A percentile compares a stretch with the other conserved stretches of the same genome.
Conservation (phyloP, 2,113 vertebrate genomes). For the Leuciscus idus region DNA sequence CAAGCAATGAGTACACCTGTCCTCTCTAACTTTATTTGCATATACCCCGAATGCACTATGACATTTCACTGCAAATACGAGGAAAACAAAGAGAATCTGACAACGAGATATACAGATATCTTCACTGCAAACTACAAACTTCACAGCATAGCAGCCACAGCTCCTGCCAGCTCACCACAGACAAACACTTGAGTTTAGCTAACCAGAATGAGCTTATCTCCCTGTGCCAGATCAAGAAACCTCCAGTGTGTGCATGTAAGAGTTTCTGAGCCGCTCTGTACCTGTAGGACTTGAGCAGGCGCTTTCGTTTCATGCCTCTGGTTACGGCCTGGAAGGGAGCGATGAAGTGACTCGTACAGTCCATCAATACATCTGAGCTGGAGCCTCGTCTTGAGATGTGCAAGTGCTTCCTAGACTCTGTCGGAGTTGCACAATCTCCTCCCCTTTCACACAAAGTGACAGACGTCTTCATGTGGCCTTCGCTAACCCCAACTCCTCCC, state of each 20-base stretch:
- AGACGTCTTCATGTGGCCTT: background rate
- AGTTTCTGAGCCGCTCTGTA: slow-evolving; percentile 58
- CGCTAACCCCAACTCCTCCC: background rate
- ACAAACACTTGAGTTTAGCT: background rate
- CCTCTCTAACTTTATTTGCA: background rate
- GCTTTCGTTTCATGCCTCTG: slow-evolving; percentile 77
- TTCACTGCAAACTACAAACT: background rate
- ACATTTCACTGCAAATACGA: background rate
- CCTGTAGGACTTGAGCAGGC: slow-evolving; percentile 86
- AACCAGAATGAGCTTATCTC: slow-evolving; percentile 7
- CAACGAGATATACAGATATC: background rate
- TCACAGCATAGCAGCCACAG: background rate
- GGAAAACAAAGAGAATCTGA: background rate
- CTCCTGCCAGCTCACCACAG: background rate
- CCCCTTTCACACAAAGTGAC: background rate
- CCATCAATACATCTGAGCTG: slow-evolving; percentile 14
- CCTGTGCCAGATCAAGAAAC: background rate
- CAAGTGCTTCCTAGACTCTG: slow-evolving; percentile 33
- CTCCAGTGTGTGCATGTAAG: background rate
- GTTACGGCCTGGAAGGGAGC: slow-evolving; percentile 62
- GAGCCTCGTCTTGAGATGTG: slow-evolving; percentile 20
- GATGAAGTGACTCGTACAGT: slow-evolving; percentile 66
- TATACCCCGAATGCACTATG: background rate
- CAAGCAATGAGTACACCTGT: background rate
- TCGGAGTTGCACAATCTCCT: background rate